Evolutionary conservation across 1,140 invertebrate genomes (phyloP).

Genomic region (Lanistes nyassanus): DNA sequence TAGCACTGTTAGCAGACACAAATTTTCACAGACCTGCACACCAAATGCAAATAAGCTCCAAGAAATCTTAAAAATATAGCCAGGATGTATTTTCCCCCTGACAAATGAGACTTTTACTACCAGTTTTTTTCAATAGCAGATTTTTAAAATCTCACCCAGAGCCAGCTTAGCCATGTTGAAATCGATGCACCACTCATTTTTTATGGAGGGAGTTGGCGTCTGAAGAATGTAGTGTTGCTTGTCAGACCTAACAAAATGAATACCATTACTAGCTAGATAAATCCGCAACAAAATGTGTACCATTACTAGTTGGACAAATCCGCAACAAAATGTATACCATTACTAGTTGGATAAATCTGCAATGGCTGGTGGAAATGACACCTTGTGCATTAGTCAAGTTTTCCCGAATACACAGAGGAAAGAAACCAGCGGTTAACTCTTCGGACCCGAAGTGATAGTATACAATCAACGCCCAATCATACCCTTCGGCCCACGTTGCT

Average conservation of each 20-base stretch:
- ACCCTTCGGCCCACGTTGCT: no score
- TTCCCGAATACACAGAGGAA: not conserved
- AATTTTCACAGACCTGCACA: no score
- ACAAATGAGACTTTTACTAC: no score
- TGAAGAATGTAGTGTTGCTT: conserved; percentile 73
- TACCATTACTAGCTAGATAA: not conserved
- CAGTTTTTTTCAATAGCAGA: no score
- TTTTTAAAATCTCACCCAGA: conserved; percentile 47
- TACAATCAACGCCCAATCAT: no score
- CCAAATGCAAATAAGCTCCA: no score
- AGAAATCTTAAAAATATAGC: no score
- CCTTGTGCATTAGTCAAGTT: not conserved
- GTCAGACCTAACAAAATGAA: conserved; percentile 33
- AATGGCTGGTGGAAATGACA: not conserved
- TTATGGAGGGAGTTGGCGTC: conserved; percentile 83
- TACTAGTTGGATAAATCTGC: not conserved
- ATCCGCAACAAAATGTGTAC: conserved; percentile 7
- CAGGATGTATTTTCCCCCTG: no score
- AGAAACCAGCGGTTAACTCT: not conserved
- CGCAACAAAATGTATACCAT: conserved; percentile 1
- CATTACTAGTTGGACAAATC: no score
- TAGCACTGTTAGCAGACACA: no score
- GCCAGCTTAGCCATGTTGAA: conserved; percentile 68
- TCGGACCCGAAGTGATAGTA: no score
- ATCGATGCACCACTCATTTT: conserved; percentile 92